Base-by-base conservation (phyloP, 1,140 invertebrate genomes). In the Diorhabda carinulata region DNA sequence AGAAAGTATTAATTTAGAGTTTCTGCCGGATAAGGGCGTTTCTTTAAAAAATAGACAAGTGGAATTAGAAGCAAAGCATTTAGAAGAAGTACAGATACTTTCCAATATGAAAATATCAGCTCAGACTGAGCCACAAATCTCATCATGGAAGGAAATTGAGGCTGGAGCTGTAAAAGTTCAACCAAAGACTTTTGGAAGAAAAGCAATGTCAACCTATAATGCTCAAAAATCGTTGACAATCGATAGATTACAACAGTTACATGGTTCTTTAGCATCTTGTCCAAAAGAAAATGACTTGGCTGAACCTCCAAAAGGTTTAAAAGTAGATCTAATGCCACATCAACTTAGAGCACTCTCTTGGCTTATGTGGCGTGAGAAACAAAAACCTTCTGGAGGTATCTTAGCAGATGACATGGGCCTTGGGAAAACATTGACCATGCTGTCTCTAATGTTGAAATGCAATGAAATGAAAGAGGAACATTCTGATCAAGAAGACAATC, bases 371-470 rank as follows among this genome's bases (percentile, higher is more conserved):
- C 82, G 96, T 60, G 96, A 98, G 82, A 83, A 83, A 43, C 91
- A 96, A 80, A 85, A 86, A 71, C 95, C 95, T 0, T 78, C 86
- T 57, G 95, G 94, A 5, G 95, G 95, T 2, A 89, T 94, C 56
- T 81, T 92, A 88, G 95, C 95, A 64, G 96, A 98, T 84, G 96
- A 98, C 79, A 98, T 98, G 96, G 96, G 96, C 43, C 81, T 95
- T 1, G 94, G 94, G 0, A 98, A 98, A 82, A 98, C 96, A 0
- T 80, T 98, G 4, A 95, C 93, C 0, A 95, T 97, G 90, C 94
- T 98, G 70, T 88, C 95, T 0, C 80, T 97, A 3, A 85, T 94
- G 3, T 76, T 92, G 2, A 82, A 83, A 64, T 74, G 76, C 7
- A 78, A 70, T 9, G 67, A 74, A 44, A 61, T 6, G 5, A 74